Percentiles rank a stretch among this genome's conserved stretches.
Evolutionary conservation across 1,140 invertebrate species (phyloP).

Genomic region (Heliconius nattereri): DNA sequence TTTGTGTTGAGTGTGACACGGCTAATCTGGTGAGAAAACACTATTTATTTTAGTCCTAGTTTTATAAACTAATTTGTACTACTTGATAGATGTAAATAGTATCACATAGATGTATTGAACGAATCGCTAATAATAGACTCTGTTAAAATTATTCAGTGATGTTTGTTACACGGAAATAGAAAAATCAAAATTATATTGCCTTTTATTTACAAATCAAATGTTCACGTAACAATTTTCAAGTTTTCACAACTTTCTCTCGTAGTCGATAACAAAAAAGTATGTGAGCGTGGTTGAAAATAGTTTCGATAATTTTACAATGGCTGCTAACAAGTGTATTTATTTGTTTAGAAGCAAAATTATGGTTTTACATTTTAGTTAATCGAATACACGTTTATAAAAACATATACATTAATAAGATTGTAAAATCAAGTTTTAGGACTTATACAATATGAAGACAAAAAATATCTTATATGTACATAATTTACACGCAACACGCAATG

Average conservation of each 20-base stretch:
- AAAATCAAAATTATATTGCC: constrained; percentile 51
- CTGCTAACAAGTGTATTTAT: neutral
- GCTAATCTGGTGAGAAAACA: neutral
- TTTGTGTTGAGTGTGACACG: constrained; percentile 2
- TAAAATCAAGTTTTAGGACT: too few relatives aligned
- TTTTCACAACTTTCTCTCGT: neutral
- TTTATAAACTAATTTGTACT: constrained; percentile 28
- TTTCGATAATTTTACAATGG: constrained; percentile 1
- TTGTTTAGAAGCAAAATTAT: neutral
- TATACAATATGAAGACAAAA: too few relatives aligned
- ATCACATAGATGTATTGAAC: constrained; percentile 38
- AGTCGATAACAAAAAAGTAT: neutral
- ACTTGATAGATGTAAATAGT: constrained; percentile 33
- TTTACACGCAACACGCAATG: too few relatives aligned
- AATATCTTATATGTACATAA: too few relatives aligned
- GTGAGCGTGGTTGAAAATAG: neutral
- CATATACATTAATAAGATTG: neutral
- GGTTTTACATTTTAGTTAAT: neutral
- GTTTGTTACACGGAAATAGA: constrained; percentile 75
- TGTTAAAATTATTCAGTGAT: constrained; percentile 56
- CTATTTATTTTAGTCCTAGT: neutral
- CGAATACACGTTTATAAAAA: neutral
- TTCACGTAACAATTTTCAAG: neutral
- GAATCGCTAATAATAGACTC: constrained; percentile 35
- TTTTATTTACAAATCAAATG: constrained; percentile 44